Evolutionary conservation across 2,797 vertebrate species (phyloP).

Genomic region (Ctenochaetus hawaiiensis): DNA sequence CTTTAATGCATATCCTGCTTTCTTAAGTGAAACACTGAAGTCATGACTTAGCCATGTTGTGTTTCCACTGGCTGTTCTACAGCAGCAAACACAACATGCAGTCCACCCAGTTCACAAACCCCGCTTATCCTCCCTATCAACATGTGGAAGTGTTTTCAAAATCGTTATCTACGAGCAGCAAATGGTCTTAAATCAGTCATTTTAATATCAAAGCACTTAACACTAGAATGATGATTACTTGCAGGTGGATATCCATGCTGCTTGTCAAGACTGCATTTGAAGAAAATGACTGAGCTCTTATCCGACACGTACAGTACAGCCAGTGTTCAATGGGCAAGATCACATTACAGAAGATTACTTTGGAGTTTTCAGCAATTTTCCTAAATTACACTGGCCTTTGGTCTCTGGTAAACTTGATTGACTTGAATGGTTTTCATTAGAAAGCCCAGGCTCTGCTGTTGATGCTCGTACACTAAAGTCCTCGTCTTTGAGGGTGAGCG

Average conservation of each 20-base stretch:
- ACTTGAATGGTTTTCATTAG: slow-evolving; percentile 90
- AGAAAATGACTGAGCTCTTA: slow-evolving; percentile 87
- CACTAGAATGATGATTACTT: slow-evolving; percentile 88
- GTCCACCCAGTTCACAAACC: slow-evolving; percentile 67
- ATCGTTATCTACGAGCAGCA: slow-evolving; percentile 83
- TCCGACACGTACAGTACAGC: slow-evolving; percentile 88
- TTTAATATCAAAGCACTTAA: slow-evolving; percentile 91
- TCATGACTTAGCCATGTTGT: slow-evolving; percentile 28
- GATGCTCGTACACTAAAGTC: slow-evolving; percentile 77
- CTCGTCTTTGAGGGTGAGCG: slow-evolving; percentile 72
- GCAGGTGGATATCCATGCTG: slow-evolving; percentile 83
- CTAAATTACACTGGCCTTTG: slow-evolving; percentile 88
- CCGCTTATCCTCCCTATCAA: slow-evolving; percentile 77
- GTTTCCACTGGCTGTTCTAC: slow-evolving; percentile 59
- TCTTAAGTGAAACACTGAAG: slow-evolving; percentile 22
- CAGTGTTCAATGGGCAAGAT: slow-evolving; percentile 83
- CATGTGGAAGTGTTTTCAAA: slow-evolving; percentile 85
- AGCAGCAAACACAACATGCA: slow-evolving; percentile 50
- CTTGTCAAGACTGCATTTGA: slow-evolving; percentile 84
- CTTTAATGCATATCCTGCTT: slow-evolving; percentile 26
- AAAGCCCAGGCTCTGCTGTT: slow-evolving; percentile 73
- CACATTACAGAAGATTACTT: slow-evolving; percentile 89
- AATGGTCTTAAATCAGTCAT: slow-evolving; percentile 87
- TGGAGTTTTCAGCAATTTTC: slow-evolving; percentile 86
- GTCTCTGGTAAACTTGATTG: slow-evolving; percentile 86